Evolutionary conservation across 2,888 invertebrate species (phyloP).

Genomic region (Oligia strigilis): DNA sequence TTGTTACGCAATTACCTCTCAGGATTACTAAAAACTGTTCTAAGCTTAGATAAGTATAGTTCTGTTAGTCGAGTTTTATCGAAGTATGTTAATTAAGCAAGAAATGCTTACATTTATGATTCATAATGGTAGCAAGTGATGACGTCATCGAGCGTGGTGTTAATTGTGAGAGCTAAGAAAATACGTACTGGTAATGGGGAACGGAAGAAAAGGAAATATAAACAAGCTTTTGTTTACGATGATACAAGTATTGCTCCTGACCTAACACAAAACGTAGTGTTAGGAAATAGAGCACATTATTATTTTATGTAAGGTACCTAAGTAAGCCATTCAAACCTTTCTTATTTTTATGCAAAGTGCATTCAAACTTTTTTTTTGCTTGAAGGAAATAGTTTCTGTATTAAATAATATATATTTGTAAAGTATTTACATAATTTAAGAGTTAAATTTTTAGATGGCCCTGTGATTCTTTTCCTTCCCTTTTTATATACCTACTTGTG

Average conservation of each 20-base stretch:
- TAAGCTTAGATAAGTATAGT: conserved; percentile 22
- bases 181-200: conserved; percentile 28
- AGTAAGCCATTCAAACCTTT: neutral
- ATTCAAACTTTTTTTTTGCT: neutral
- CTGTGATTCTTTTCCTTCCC: neutral
- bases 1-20: neutral
- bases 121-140: conserved; percentile 63
- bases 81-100: conserved; percentile 67
- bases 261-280: conserved; percentile 12
- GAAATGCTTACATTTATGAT: conserved; percentile 67
- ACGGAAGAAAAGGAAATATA: conserved; percentile 41
- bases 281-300: neutral
- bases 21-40: conserved; percentile 25
- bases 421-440: neutral
- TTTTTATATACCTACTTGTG: neutral
- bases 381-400: neutral
- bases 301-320: neutral
- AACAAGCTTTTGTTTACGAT: conserved; percentile 51
- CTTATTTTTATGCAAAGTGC: neutral
- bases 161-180: conserved; percentile 67
- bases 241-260: conserved; percentile 16
- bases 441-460: neutral
- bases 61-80: conserved; percentile 60
- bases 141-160: conserved; percentile 66
- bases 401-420: neutral